Evolutionary conservation across 2,113 vertebrate genomes (phyloP).

Genomic region (Brevimyrus niger): DNA sequence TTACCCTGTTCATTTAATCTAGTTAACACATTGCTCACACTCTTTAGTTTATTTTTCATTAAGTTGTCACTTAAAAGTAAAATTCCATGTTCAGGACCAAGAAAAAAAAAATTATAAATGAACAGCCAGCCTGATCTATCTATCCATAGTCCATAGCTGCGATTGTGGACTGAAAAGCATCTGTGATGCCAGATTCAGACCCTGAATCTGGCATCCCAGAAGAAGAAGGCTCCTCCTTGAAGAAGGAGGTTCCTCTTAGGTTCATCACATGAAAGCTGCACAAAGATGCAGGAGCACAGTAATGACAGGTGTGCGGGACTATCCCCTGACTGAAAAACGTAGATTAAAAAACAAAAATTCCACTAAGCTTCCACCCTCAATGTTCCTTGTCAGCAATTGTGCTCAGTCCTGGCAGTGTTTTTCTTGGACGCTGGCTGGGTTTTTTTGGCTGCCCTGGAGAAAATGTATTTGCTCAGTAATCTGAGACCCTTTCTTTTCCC

Average conservation of each 20-base stretch:
- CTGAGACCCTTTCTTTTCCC: not conserved
- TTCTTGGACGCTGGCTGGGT: not conserved
- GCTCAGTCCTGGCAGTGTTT: not conserved
- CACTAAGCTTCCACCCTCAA: not conserved
- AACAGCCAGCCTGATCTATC: not conserved
- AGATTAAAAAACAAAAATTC: not conserved
- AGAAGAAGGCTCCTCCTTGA: not conserved
- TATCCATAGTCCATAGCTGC: not conserved
- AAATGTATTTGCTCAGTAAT: constrained; percentile 6
- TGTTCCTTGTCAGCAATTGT: not conserved
- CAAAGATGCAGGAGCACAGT: not conserved
- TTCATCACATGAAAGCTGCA: not conserved
- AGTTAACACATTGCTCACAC: not conserved
- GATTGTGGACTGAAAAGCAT: not conserved
- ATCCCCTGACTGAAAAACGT: not conserved
- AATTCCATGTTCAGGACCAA: not conserved
- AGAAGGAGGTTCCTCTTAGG: not conserved
- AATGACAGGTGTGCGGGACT: not conserved
- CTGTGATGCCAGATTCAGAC: not conserved
- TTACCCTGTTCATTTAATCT: not conserved
- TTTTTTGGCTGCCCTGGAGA: not conserved
- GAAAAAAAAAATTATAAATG: not conserved
- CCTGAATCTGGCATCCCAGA: not conserved
- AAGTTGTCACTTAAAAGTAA: not conserved
- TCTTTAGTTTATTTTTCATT: not conserved